These are phyloP conservation scores for Panurus biarmicus DNA, from an alignment of 2,113 vertebrate genomes.

Conservation along the genomic window DNA sequence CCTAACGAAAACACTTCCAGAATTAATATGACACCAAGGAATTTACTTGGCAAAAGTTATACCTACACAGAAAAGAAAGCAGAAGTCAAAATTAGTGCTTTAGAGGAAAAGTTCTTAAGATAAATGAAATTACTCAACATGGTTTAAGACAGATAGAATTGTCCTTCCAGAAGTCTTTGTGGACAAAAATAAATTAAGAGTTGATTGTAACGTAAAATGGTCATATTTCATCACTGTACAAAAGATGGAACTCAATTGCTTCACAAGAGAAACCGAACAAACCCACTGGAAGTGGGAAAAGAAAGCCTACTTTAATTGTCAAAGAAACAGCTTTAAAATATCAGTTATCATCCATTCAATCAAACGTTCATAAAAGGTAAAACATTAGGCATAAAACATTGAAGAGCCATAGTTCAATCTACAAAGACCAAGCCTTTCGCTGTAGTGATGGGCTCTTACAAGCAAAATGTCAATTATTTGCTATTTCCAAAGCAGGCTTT, in stretches of 20 bases:
- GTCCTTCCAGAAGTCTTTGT: background rate
- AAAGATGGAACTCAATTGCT: background rate
- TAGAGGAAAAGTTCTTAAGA: background rate
- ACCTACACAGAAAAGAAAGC: background rate
- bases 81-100: background rate
- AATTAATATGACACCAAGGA: background rate
- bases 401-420: background rate
- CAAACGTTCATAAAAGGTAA: background rate
- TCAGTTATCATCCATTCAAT: accelerated
- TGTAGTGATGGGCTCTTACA: background rate
- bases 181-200: background rate
- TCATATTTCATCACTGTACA: background rate
- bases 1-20: background rate
- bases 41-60: background rate
- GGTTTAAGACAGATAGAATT: background rate
- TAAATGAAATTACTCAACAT: background rate
- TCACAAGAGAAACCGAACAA: background rate
- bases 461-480: background rate
- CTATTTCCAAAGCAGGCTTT: background rate
- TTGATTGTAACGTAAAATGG: background rate
- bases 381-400: background rate
- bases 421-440: background rate
- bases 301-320: background rate
- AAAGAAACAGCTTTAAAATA: background rate
- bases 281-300: background rate